These are phyloP conservation scores for Thaleichthys pacificus DNA, from an alignment of 2,797 vertebrate genomes.

Conservation along the genomic window DNA sequence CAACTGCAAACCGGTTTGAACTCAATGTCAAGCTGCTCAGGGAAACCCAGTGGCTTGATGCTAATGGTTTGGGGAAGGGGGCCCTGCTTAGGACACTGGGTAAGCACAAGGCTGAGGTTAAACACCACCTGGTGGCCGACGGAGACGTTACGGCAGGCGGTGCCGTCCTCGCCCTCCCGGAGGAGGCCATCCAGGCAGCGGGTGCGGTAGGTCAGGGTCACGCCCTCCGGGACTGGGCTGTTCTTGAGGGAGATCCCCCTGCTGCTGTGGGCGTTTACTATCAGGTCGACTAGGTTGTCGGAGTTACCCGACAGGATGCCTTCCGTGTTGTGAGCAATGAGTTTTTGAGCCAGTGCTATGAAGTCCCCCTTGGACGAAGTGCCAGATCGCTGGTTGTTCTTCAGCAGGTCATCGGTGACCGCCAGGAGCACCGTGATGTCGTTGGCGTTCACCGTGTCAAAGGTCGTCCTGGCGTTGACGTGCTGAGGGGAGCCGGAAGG, in stretches of 20 bases:
- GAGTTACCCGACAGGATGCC: not conserved
- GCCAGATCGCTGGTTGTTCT: too few relatives aligned
- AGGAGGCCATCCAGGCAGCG: conserved; percentile 85
- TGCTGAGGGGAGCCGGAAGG: too few relatives aligned
- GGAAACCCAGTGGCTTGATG: not conserved
- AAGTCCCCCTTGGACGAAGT: not conserved
- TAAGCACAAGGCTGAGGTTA: not conserved
- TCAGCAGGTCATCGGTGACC: too few relatives aligned
- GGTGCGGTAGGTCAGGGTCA: conserved; percentile 82
- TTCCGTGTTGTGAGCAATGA: not conserved
- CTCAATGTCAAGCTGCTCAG: not conserved
- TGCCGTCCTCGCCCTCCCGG: conserved; percentile 80
- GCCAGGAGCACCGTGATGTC: too few relatives aligned
- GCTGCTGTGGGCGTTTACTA: not conserved
- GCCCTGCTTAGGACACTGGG: not conserved
- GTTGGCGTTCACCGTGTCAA: too few relatives aligned
- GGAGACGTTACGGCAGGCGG: not conserved
- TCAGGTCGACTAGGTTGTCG: not conserved
- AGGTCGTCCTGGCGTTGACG: too few relatives aligned
- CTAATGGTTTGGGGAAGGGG: not conserved
- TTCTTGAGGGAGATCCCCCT: conserved; percentile 83
- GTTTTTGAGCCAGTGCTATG: not conserved
- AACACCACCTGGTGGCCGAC: too few relatives aligned
- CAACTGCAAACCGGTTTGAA: not conserved
- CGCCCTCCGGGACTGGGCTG: conserved; percentile 81